phyloP scores from a whole-genome alignment of 92 coral and sea anemone species.

The Blastomussa wellsi region DNA sequence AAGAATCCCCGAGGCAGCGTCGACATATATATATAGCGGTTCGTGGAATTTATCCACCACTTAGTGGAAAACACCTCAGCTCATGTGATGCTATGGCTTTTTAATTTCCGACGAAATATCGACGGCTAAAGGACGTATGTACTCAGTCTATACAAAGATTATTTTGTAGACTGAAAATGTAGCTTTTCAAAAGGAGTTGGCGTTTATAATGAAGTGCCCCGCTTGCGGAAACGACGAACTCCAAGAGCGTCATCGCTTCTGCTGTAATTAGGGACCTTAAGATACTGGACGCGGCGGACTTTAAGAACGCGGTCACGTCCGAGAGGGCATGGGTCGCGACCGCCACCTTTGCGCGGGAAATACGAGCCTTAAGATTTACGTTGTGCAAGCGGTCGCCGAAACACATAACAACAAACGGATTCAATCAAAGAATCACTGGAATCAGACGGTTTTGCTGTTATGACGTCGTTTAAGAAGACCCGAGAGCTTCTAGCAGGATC shows the following conservation, averaged over 20 bases:
- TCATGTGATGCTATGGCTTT: neutral
- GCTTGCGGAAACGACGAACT: constrained; percentile 24
- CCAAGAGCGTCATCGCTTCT: constrained; percentile 36
- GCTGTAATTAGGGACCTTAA: too few species aligned
- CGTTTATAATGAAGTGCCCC: constrained; percentile 28
- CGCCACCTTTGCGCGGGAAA: too few species aligned
- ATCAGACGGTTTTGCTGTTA: too few species aligned
- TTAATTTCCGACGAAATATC: neutral
- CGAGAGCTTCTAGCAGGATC: too few species aligned
- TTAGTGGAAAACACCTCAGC: constrained; percentile 2
- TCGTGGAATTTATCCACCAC: constrained; percentile 13
- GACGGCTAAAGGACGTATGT: neutral
- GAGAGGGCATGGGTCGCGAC: too few species aligned
- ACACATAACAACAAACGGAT: too few species aligned
- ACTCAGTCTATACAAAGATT: neutral
- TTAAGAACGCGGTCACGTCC: too few species aligned
- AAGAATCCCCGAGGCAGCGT: neutral
- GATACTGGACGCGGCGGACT: too few species aligned
- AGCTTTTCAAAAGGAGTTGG: neutral
- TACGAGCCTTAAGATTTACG: too few species aligned
- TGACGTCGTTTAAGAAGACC: too few species aligned
- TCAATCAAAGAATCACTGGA: too few species aligned
- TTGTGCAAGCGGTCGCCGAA: too few species aligned
- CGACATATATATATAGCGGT: neutral
- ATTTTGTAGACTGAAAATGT: constrained; percentile 8